Percentiles rank a stretch among this genome's conserved stretches.
Conservation (phyloP, 2,113 vertebrate species). For the Apaloderma vittatum region DNA sequence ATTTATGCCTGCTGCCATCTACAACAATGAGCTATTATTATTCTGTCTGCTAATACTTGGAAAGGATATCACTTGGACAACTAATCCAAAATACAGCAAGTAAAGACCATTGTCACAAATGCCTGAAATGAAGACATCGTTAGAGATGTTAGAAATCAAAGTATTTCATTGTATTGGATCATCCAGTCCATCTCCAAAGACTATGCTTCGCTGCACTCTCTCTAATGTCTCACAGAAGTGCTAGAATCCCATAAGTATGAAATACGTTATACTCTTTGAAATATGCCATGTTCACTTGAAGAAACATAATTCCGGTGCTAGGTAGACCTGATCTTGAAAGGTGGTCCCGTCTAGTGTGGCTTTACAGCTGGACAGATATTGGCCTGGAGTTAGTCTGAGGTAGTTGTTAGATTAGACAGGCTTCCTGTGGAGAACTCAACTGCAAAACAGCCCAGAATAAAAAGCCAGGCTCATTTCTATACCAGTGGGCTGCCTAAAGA, state of each 20-base stretch:
- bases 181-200: not conserved
- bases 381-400: not conserved
- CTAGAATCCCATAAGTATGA: not conserved
- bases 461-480: not conserved
- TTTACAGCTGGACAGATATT: not conserved
- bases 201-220: rapidly evolving
- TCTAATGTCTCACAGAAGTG: not conserved
- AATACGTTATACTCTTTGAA: not conserved
- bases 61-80: not conserved
- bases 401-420: not conserved
- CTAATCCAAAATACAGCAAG: constrained; percentile 35
- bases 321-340: not conserved
- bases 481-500: not conserved
- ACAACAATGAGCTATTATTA: constrained; percentile 24
- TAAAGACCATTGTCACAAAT: constrained; percentile 27
- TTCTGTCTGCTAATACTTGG: constrained; percentile 39
- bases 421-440: not conserved
- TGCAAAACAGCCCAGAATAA: not conserved
- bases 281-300: not conserved
- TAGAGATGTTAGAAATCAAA: constrained; percentile 26
- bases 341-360: not conserved
- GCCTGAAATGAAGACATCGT: constrained; percentile 10
- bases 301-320: not conserved
- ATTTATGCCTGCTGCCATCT: constrained; percentile 43
- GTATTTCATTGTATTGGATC: not conserved